These are phyloP conservation scores for Bos taurus DNA, from an alignment of 2,113 vertebrate genomes.

Conservation along the genomic window ARS-UCD2.0 NC_037336.1:103807001-103807500, in stretches of 20 bases:
- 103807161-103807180: rapidly evolving
- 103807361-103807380: no score
- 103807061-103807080: background rate
- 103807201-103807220: background rate
- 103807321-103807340: no score
- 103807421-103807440: no score
- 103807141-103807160: background rate
- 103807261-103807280: no score
- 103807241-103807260: background rate
- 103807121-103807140: background rate
- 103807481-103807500: no score
- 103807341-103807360: no score
- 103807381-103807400: no score
- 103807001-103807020: background rate
- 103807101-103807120: rapidly evolving
- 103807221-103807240: background rate
- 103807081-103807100: background rate
- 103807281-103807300: background rate
- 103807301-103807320: background rate
- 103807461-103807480: no score
- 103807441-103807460: no score
- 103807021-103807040: background rate
- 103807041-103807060: background rate
- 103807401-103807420: no score
- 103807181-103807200: rapidly evolving